Percentiles rank a stretch among this genome's conserved stretches.
Conservation (phyloP, 37 sponge, comb jelly and placozoan genomes). For the Petrosia ficiformis region DNA sequence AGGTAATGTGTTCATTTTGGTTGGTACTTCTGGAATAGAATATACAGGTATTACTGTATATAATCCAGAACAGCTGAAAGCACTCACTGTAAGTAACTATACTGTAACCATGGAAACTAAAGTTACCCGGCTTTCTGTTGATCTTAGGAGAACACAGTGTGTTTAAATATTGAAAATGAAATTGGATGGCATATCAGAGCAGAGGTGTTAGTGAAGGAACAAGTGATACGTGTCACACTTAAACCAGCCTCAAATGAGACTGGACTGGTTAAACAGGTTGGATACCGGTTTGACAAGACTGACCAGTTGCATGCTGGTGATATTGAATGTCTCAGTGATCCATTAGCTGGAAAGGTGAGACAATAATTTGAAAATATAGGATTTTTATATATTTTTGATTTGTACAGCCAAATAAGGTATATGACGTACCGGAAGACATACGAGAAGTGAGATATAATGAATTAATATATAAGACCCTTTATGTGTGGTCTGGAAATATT, state of each 20-base stretch:
- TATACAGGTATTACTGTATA: slow-evolving; percentile 16
- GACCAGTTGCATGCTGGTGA: background rate
- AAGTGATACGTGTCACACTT: background rate
- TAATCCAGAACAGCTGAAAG: slow-evolving; percentile 29
- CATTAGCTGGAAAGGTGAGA: background rate
- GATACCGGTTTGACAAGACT: background rate
- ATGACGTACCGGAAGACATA: slow-evolving; percentile 15
- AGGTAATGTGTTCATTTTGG: slow-evolving; percentile 44
- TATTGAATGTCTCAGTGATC: background rate
- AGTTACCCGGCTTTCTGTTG: background rate
- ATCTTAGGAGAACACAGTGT: background rate
- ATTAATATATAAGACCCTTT: background rate
- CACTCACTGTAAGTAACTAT: background rate
- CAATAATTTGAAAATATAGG: no score
- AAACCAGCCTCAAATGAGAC: background rate
- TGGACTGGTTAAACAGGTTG: background rate
- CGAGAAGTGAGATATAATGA: background rate
- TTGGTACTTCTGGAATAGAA: slow-evolving; percentile 22
- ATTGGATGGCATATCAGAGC: slow-evolving; percentile 9
- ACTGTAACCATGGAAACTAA: background rate
- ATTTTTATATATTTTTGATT: no score
- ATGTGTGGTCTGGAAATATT: background rate
- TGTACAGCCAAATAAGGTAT: background rate
- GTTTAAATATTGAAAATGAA: slow-evolving; percentile 3
- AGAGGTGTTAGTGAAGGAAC: background rate